Evolutionary conservation across 2,113 vertebrate genomes (phyloP), one percentile per base, ranked within the genome.

Genomic region (Cottus gobio): DNA sequence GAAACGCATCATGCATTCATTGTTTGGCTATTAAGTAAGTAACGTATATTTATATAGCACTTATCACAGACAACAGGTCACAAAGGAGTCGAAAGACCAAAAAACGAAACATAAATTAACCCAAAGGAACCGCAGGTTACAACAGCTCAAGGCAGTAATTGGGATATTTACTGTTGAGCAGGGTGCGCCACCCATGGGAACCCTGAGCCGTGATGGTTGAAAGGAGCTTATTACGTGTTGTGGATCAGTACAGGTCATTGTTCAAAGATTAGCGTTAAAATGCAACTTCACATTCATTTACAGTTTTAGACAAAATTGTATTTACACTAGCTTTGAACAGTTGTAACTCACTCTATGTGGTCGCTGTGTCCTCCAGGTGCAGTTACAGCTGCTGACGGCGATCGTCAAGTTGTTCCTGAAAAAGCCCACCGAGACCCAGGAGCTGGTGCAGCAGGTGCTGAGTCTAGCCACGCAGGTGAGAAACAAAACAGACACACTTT

Each of bases 371-470:
- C 39, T 75, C 7, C 61, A 99, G 98, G 98, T 99, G 2, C 98
- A 99, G 93, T 92, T 99, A 65, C 98, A 99, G 93, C 92, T 99
- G 37, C 94, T 99, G 86, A 99, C 98, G 0, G 98, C 97, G 48
- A 99, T 99, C 0, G 98, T 99, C 83, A 99, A 99, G 88, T 95
- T 99, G 70, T 99, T 99, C 83, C 94, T 99, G 84, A 99, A 99
- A 93, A 99, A 99, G 86, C 98, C 98, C 2, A 99, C 98, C 0
- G 98, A 99, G 93, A 99, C 98, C 0, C 98, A 99, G 93, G 98
- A 98, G 91, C 82, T 99, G 48, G 98, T 99, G 63, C 98, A 99
- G 93, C 98, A 99, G 89, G 98, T 99, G 75, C 95, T 99, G 36
- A 99, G 98, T 85, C 87, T 99, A 86, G 98, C 98, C 74, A 99